Conservation (phyloP, 2,113 vertebrate species). For the Megaceryle torquata region DNA sequence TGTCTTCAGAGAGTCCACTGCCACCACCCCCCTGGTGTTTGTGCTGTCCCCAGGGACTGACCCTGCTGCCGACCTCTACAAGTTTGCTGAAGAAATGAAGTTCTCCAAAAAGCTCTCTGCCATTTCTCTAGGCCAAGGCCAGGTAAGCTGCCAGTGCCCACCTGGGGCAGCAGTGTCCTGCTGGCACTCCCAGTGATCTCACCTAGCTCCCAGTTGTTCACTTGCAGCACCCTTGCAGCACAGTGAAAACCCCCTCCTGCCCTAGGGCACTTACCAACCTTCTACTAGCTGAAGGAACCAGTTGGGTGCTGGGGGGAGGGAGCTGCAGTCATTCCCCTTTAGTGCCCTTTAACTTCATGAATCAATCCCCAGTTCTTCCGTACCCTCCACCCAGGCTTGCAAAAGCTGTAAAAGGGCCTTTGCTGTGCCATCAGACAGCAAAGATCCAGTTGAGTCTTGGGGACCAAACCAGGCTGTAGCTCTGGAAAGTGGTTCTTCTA, state of each 20-base stretch:
- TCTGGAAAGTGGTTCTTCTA: not conserved
- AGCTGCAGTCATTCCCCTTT: not conserved
- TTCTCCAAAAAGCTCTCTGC: conserved; percentile 87
- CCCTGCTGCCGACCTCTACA: conserved; percentile 87
- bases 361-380: not conserved
- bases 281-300: not conserved
- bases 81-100: conserved; percentile 90
- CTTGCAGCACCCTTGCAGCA: not conserved
- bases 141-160: conserved; percentile 69
- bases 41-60: conserved; percentile 89
- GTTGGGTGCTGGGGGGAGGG: no score
- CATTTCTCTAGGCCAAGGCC: conserved; percentile 91
- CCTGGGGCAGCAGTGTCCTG: not conserved
- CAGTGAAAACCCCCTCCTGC: not conserved
- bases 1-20: conserved; percentile 83
- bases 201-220: not conserved
- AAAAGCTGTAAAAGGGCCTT: not conserved
- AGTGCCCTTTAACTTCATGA: not conserved
- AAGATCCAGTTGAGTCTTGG: not conserved
- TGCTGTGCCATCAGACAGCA: not conserved
- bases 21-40: conserved; percentile 83
- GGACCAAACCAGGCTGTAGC: not conserved
- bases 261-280: not conserved
- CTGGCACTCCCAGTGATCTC: not conserved
- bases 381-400: not conserved